Evolutionary conservation across 2,888 invertebrate genomes (phyloP), one percentile per base, ranked within the genome.

Genomic region (Chrysolina haemoptera): DNA sequence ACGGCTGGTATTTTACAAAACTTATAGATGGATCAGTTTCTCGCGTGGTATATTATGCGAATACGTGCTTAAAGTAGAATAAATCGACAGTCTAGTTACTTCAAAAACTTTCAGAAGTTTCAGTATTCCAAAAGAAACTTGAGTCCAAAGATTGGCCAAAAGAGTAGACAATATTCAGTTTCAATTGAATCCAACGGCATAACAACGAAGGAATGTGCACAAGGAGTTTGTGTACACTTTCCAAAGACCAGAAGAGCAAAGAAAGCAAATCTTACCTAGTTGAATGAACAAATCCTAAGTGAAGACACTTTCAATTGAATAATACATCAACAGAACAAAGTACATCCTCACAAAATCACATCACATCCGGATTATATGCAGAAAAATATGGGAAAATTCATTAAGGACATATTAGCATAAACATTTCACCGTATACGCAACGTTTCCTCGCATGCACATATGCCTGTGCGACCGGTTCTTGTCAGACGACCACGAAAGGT

Each of bases 261-360:
- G 27, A 59, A 35, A 59, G 59, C 59, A 16, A n/a, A 14, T 11
- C 59, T 59, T 59, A 59, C 59, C 59, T 59, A n/a, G 22, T 59
- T 9, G 35, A 27, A 1, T 14, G 14, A n/a, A 1, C 59, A n/a
- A 9, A 59, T 35, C 35, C 59, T 59, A 59, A 22, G 27, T 59
- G n/a, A 59, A 35, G 59, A 16, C 59, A 59, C 59, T 59, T 59
- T 27, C 35, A 35, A 27, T 35, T 22, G 4, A 35, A 14, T 1
- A 6, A 59, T 12, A 67, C 9, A 18, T 35, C 18, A 67, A 53
- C 67, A 53, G 16, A 48, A 16, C 53, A 27, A 67, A 53, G 67
- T 40, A 14, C 67, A 67, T 67, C 53, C 4, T 67, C 67, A 67
- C 67, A 53, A 67, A 40, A 59, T 27, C 59, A 59, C 12, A 53